Evolutionary conservation across 1,140 invertebrate genomes (phyloP).

Genomic region (Zaprionus nigranus): DNA sequence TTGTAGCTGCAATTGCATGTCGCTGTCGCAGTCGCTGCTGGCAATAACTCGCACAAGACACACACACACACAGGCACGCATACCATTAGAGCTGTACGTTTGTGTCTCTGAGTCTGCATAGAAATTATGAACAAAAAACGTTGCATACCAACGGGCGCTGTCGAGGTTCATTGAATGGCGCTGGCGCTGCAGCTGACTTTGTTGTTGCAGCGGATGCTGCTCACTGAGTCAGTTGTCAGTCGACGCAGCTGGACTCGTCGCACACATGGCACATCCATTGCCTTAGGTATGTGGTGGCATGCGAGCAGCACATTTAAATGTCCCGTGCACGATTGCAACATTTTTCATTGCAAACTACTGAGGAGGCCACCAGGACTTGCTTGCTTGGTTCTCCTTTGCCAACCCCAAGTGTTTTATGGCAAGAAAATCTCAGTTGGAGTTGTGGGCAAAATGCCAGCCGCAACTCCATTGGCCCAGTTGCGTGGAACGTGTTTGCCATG

Average conservation of each 20-base stretch:
- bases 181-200: slow-evolving; percentile 23
- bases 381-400: slow-evolving; percentile 5
- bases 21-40: slow-evolving; percentile 39
- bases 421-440: slow-evolving; percentile 71
- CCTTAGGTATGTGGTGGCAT: slow-evolving; percentile 36
- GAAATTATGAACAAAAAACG: slow-evolving; percentile 70
- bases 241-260: slow-evolving; percentile 52
- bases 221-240: slow-evolving; percentile 60
- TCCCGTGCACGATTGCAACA: slow-evolving; percentile 69
- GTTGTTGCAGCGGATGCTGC: slow-evolving; percentile 32
- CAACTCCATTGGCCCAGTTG: slow-evolving; percentile 55
- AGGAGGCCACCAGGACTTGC: neutral
- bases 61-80: slow-evolving; percentile 11
- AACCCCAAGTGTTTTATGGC: slow-evolving; percentile 70
- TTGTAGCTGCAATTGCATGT: slow-evolving; percentile 66
- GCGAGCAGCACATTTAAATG: slow-evolving; percentile 65
- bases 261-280: slow-evolving; percentile 16
- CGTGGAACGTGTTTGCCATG: slow-evolving; percentile 63
- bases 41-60: slow-evolving; percentile 43
- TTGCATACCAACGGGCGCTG: slow-evolving; percentile 51
- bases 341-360: slow-evolving; percentile 72
- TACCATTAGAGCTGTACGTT: slow-evolving; percentile 2
- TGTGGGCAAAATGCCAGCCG: slow-evolving; percentile 67
- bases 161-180: slow-evolving; percentile 55
- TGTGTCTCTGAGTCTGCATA: slow-evolving; percentile 25